Base-by-base conservation (phyloP, 2,113 vertebrate genomes). In the Garra rufa region DNA sequence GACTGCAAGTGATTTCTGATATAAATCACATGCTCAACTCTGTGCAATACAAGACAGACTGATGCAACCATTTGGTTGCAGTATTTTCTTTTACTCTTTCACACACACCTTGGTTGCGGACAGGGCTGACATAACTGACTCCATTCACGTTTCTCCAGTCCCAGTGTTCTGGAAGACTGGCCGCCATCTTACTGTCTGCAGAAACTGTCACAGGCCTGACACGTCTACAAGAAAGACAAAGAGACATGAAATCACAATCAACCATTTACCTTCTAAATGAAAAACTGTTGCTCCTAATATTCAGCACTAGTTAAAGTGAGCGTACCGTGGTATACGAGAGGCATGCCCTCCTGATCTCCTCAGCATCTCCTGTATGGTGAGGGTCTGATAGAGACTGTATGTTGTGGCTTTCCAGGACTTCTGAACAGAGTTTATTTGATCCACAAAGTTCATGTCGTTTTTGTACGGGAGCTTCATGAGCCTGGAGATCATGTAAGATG, bases 71-170 rank as follows among this genome's bases (percentile, higher is more conserved):
- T 69, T 69, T 19, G 19, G 10, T 71, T 71, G 38, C 38, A 71
- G 34, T 4, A 70, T 70, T 43, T 70, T 4, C 9, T 52, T 17
- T 52, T 8, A 34, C 34, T 34, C 26, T 11, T 34, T 0, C 17
- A 57, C 11, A 38, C 69, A 13, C 93, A 99, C 98, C 98, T 97
- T 99, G 98, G 91, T 98, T 98, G 90, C 98, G 94, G 85, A 99
- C 95, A 28, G 97, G 97, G 83, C 93, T 97, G 90, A 99, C 91
- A 63, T 94, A 99, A 90, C 95, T 96, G 4, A 95, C 89, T 14
- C 96, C 96, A 1, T 81, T 71, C 19, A 99, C 90, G 24, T 98
- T 93, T 82, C 98, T 96, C 98, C 98, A 99, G 85, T 99, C 98
- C 97, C 97, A 99, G 8, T 89, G 95, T 55, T 93, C 80, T 8